phyloP scores from a whole-genome alignment of 53 echinoderm and acorn worm species.

The Henricia sp. region DNA sequence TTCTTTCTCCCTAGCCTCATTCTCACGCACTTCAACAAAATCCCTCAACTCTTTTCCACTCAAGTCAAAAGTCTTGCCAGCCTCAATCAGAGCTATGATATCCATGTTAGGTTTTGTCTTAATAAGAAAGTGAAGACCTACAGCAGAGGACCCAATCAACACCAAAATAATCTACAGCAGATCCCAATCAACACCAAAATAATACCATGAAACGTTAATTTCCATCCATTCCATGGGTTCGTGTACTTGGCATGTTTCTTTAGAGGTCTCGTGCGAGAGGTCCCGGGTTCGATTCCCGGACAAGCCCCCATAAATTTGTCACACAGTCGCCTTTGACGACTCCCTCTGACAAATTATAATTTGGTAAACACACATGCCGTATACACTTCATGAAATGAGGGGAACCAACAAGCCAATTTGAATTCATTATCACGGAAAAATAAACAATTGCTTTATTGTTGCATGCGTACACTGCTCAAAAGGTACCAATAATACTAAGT shows the following conservation, averaged over 20 bases:
- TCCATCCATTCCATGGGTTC: background rate
- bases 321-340: conserved; percentile 8
- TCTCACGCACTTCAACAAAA: conserved; percentile 1
- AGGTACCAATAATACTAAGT: too few relatives aligned
- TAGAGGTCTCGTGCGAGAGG: background rate
- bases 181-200: background rate
- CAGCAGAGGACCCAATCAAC: background rate
- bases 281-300: conserved; percentile 7
- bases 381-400: too few relatives aligned
- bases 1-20: background rate
- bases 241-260: background rate
- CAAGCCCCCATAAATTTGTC: conserved; percentile 8
- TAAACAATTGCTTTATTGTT: too few relatives aligned
- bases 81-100: background rate
- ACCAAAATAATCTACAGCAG: too few relatives aligned
- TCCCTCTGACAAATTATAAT: too few relatives aligned
- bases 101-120: background rate
- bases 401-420: too few relatives aligned
- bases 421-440: too few relatives aligned
- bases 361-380: too few relatives aligned
- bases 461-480: too few relatives aligned
- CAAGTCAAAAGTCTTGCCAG: conserved; percentile 11
- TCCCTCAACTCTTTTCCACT: conserved; percentile 17
- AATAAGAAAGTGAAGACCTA: background rate
- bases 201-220: background rate